Percentiles rank a stretch among this genome's conserved stretches.
phyloP scores from a whole-genome alignment of 1,140 invertebrate genomes.

The Drosophila dunni region DNA sequence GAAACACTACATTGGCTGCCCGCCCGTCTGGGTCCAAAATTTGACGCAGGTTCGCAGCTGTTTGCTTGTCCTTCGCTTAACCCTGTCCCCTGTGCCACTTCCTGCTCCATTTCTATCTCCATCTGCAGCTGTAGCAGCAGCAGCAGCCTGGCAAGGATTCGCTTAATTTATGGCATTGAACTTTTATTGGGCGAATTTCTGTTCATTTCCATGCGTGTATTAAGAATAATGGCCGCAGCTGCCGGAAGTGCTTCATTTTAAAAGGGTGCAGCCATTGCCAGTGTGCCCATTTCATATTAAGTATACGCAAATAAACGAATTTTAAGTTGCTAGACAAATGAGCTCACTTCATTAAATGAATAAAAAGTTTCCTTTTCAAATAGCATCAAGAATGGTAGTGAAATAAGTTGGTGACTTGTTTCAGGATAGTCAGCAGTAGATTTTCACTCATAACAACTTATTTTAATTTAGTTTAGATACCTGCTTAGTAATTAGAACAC shows the following conservation, averaged over 20 bases:
- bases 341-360: slow-evolving; percentile 4
- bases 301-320: background rate
- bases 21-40: slow-evolving; percentile 46
- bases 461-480: no score
- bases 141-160: slow-evolving; percentile 40
- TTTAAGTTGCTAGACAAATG: background rate
- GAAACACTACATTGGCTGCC: slow-evolving; percentile 48
- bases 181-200: slow-evolving; percentile 83
- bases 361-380: background rate
- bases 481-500: no score
- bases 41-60: slow-evolving; percentile 45
- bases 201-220: slow-evolving; percentile 83
- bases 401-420: background rate
- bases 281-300: slow-evolving; percentile 6
- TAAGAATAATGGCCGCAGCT: slow-evolving; percentile 76
- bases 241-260: slow-evolving; percentile 74
- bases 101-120: background rate
- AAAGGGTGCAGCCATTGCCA: slow-evolving; percentile 50
- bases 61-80: slow-evolving; percentile 6
- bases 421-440: no score
- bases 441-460: no score
- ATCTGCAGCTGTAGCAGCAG: background rate
- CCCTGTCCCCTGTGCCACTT: background rate
- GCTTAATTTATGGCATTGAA: slow-evolving; percentile 83
- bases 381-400: background rate